phyloP scores from a whole-genome alignment of 2,797 vertebrate genomes.

The Gymnopithys bicolor region DNA sequence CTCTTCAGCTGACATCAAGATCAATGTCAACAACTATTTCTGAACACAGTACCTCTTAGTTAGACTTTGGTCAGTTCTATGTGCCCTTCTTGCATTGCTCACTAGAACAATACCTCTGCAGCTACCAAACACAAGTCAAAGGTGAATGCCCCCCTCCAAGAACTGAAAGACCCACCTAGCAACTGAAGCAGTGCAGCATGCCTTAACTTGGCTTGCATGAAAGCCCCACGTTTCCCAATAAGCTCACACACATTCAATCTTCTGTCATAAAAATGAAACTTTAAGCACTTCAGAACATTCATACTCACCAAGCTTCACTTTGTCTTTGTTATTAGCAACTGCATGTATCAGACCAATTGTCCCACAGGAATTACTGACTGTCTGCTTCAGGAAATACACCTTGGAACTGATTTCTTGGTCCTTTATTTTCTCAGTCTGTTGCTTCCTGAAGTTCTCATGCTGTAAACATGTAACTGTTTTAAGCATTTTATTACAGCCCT shows the following conservation, averaged over 20 bases:
- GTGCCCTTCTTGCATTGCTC: not conserved
- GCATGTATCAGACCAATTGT: constrained; percentile 94
- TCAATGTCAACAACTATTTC: not conserved
- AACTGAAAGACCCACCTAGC: not conserved
- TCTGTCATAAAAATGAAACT: not conserved
- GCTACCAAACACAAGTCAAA: not conserved
- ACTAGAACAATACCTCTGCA: not conserved
- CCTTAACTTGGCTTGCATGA: not conserved
- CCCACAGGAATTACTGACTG: constrained; percentile 91
- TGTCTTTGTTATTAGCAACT: constrained; percentile 91
- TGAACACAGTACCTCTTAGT: not conserved
- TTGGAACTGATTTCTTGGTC: constrained; percentile 79
- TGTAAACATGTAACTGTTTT: constrained; percentile 48
- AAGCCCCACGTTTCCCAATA: not conserved
- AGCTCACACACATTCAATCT: not conserved
- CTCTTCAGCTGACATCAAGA: not conserved
- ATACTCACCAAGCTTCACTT: constrained; percentile 88
- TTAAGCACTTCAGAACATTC: not conserved
- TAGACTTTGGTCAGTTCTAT: not conserved
- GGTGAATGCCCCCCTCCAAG: not conserved
- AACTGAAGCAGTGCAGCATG: not conserved
- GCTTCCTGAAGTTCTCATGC: constrained; percentile 92
- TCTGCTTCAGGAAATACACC: constrained; percentile 95
- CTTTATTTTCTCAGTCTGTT: constrained; percentile 86
- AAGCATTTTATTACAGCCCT: not conserved